phyloP scores from a whole-genome alignment of 2,888 invertebrate species.

The Yponomeuta malinellus region DNA sequence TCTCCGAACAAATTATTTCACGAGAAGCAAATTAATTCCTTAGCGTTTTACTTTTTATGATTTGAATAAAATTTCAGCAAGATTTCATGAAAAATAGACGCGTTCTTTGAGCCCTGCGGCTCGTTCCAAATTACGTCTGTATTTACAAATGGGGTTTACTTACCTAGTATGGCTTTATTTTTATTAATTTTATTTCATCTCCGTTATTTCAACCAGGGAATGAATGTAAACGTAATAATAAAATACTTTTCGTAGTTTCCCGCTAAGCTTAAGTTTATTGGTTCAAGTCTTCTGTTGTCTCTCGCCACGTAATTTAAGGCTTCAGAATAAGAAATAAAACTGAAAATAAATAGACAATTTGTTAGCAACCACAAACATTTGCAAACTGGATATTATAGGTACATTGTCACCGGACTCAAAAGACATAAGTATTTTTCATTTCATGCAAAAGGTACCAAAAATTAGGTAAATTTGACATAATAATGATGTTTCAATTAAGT shows the following conservation, averaged over 20 bases:
- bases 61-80: constrained; percentile 66
- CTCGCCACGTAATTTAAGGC: constrained; percentile 31
- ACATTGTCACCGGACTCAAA: too few relatives aligned
- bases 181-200: constrained; percentile 20
- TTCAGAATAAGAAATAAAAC: constrained; percentile 63
- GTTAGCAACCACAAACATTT: background rate
- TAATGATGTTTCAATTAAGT: too few relatives aligned
- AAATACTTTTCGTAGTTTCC: constrained; percentile 19
- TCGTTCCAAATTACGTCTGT: constrained; percentile 67
- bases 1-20: constrained; percentile 56
- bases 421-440: too few relatives aligned
- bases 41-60: constrained; percentile 68
- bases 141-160: constrained; percentile 47
- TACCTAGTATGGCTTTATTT: constrained; percentile 32
- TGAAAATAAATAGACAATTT: constrained; percentile 39
- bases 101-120: constrained; percentile 53
- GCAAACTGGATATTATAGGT: too few relatives aligned
- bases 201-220: constrained; percentile 7
- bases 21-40: constrained; percentile 68
- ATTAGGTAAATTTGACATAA: too few relatives aligned
- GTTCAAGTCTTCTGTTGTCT: constrained; percentile 27
- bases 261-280: constrained; percentile 18
- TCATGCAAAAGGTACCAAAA: too few relatives aligned
- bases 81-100: constrained; percentile 66
- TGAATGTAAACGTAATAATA: constrained; percentile 11